Base-by-base conservation (phyloP, 2,797 vertebrate genomes). In the Chloroceryle inda region DNA sequence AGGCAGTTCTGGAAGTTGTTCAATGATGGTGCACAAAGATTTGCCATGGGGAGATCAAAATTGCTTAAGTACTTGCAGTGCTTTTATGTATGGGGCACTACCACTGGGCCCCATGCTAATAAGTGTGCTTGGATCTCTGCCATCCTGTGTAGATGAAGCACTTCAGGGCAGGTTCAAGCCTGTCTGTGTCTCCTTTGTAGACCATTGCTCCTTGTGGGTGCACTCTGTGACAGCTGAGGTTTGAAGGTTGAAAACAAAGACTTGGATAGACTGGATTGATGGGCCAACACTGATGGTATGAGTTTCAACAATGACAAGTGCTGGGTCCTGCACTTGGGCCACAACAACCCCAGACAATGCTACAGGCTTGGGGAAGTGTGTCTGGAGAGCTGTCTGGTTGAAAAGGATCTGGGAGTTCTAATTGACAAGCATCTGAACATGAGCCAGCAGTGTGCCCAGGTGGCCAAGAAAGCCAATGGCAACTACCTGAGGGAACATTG, bases 71-170 rank as follows among this genome's bases (percentile, higher is more conserved):
- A 49, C 26, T 53, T 86, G 31, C 15, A 67, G 56, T 45, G 16
- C 11, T 74, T 84, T 45, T 44, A 35, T 2, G 0, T 45, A 2
- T 38, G 29, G 52, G 81, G 38, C 14, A 19, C 44, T 42, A 23
- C 1, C 3, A 16, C 33, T 71, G 26, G 38, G 16, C 21, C 21
- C 21, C 0, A 4, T 45, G 11, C 13, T n/a, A 61, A 4, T 53
- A 40, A 21, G 44, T 94, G 42, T 52, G 17, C 40, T 38, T 68
- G 40, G 31, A 29, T 38, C 19, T 63, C 33, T 63, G 38, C 35
- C 18, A 6, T 23, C 33, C 42, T 26, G 4, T 27, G 26, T 59
- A 12, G 16, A 19, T 59, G 38, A 27, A 63, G 68, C 27, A 31
- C 18, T 38, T 55, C 35, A 63, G 10, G n/a, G 53, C 24, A 76